Percentiles rank a stretch among this genome's conserved stretches.
These are phyloP conservation scores for Globodera ellingtonae DNA, from an alignment of 1,140 invertebrate species.

Conservation along the genomic window DNA sequence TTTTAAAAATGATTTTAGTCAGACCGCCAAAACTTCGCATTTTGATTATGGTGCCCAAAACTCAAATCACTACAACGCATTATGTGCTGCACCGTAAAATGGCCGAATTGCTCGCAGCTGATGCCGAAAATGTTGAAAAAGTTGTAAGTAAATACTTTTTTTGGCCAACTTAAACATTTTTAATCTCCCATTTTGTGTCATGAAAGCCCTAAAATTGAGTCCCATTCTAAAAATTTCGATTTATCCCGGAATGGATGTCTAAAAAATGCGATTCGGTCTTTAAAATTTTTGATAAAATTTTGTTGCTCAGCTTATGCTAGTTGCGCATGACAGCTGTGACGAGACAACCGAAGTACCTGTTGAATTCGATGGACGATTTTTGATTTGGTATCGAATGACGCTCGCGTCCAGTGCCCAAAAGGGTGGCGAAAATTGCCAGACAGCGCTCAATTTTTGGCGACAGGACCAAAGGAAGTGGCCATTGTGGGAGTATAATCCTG, in stretches of 20 bases:
- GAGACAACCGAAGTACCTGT: not conserved
- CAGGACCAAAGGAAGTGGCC: not conserved
- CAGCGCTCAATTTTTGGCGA: not conserved
- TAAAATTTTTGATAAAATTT: too few relatives aligned
- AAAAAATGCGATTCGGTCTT: not conserved
- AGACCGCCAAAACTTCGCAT: not conserved
- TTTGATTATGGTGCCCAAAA: not conserved
- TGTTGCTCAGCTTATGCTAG: not conserved
- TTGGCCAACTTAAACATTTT: too few relatives aligned
- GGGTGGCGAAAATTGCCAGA: not conserved
- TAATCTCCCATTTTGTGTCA: too few relatives aligned
- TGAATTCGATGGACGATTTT: not conserved
- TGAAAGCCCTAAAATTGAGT: too few relatives aligned
- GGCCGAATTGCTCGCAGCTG: not conserved
- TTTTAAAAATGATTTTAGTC: too few relatives aligned
- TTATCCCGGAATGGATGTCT: too few relatives aligned
- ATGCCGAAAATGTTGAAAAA: not conserved
- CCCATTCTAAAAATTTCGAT: too few relatives aligned
- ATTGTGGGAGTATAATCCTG: not conserved
- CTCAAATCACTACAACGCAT: not conserved
- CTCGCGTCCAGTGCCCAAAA: not conserved
- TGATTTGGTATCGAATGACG: not conserved
- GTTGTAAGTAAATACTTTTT: not conserved
- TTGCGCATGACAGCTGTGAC: not conserved
- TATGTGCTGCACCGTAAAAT: not conserved